phyloP scores from a whole-genome alignment of 2,113 vertebrate genomes.

The Podocnemis expansa region DNA sequence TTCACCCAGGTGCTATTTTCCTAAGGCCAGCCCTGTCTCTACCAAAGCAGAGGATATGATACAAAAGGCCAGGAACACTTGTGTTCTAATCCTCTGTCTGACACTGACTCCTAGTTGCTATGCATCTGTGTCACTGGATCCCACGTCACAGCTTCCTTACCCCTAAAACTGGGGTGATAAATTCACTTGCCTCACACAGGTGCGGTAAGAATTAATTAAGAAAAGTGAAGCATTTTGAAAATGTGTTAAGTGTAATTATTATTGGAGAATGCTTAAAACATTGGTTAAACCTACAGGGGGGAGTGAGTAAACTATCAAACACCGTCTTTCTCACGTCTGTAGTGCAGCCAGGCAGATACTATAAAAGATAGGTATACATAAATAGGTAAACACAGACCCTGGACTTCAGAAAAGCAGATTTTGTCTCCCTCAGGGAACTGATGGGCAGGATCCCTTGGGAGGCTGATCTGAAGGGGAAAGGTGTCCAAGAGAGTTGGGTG shows the following conservation, averaged over 20 bases:
- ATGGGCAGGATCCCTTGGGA: too few relatives aligned
- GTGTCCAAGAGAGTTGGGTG: too few relatives aligned
- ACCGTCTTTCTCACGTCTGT: background rate
- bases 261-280: background rate
- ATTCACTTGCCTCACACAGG: background rate
- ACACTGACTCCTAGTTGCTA: background rate
- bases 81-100: background rate
- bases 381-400: too few relatives aligned
- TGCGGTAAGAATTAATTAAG: background rate
- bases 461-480: too few relatives aligned
- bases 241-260: background rate
- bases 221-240: background rate
- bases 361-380: background rate
- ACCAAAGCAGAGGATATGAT: background rate
- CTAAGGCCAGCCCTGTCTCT: background rate
- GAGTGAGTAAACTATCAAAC: background rate
- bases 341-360: background rate
- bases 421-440: too few relatives aligned
- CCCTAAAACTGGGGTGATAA: background rate
- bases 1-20: too few relatives aligned
- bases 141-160: accelerated
- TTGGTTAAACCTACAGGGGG: background rate
- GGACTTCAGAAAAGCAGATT: too few relatives aligned
- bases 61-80: background rate
- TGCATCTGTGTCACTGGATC: background rate